Evolutionary conservation across 2,113 vertebrate species (phyloP).

Genomic region (Hemiprocne comata): DNA sequence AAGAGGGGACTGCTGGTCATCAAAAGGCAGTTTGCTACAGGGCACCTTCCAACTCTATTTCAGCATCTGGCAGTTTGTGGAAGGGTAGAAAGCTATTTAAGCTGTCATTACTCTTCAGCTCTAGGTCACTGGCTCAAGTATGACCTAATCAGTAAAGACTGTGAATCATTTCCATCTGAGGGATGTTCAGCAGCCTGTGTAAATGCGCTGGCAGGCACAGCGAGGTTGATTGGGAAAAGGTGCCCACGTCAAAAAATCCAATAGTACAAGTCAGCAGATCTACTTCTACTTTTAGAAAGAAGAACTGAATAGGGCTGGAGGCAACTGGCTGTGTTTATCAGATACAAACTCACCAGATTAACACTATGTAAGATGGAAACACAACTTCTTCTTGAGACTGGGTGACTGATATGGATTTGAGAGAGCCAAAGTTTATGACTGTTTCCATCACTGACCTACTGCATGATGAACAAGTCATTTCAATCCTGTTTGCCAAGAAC

Average conservation of each 20-base stretch:
- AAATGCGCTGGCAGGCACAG: neutral
- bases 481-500: neutral
- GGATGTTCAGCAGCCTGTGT: constrained; percentile 31
- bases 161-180: constrained; percentile 45
- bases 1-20: constrained; percentile 18
- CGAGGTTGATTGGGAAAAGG: constrained; percentile 37
- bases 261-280: constrained; percentile 17
- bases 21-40: neutral
- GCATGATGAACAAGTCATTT: neutral
- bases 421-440: neutral
- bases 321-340: neutral
- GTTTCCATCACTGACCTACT: neutral
- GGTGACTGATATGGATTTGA: neutral
- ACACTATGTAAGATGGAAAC: neutral
- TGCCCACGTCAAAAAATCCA: constrained; percentile 26
- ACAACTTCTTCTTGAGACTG: neutral
- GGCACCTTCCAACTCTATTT: constrained; percentile 17
- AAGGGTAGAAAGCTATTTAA: constrained; percentile 22
- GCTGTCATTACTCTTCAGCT: constrained; percentile 25
- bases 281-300: neutral
- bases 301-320: neutral
- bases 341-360: neutral
- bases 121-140: constrained; percentile 47
- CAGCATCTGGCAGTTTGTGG: neutral
- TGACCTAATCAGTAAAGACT: constrained; percentile 50